Conservation (phyloP, 2,113 vertebrate genomes). For the Zosterops borbonicus region DNA sequence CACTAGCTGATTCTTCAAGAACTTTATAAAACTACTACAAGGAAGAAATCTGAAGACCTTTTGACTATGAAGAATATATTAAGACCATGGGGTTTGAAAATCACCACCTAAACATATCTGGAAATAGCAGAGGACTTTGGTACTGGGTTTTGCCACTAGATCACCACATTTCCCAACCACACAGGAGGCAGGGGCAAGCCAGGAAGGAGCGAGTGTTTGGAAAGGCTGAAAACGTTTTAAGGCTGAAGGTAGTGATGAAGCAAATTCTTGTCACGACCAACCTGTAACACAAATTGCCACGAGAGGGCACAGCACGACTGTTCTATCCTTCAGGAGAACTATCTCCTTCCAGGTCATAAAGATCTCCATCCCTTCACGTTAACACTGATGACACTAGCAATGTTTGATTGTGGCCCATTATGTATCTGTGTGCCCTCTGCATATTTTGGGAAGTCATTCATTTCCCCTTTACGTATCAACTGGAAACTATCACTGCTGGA, state of each 20-base stretch:
- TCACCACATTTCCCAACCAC: background rate
- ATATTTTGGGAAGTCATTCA: background rate
- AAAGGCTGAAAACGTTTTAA: background rate
- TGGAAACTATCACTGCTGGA: background rate
- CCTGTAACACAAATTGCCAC: background rate
- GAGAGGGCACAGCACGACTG: background rate
- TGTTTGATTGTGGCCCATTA: background rate
- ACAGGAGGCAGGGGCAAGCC: background rate
- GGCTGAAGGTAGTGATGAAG: background rate
- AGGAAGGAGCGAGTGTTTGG: background rate
- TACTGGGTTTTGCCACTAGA: background rate
- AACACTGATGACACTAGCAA: background rate
- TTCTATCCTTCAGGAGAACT: background rate
- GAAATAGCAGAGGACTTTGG: background rate
- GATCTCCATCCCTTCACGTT: background rate
- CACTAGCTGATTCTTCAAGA: background rate
- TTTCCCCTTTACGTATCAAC: background rate
- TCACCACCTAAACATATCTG: background rate
- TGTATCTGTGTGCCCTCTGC: background rate
- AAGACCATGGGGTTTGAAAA: background rate
- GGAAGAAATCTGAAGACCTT: background rate
- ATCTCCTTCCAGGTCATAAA: background rate
- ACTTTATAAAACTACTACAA: background rate
- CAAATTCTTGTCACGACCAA: fast-evolving
- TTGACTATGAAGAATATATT: background rate